Conservation (phyloP, 2,888 invertebrate genomes). For the Candidula unifasciata region DNA sequence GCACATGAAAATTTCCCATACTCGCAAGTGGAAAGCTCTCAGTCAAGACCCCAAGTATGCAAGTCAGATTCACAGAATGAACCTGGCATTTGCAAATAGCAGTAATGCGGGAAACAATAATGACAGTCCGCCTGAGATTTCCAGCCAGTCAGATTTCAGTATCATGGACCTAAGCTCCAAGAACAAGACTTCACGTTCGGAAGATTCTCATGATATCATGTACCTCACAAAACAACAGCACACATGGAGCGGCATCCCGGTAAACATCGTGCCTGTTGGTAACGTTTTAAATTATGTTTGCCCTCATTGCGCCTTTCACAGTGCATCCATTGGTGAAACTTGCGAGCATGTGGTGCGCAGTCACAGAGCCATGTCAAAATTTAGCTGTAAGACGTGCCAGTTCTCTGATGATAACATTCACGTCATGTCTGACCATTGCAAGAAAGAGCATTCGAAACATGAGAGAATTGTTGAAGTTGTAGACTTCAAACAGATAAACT, state of each 20-base stretch:
- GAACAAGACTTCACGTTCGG: background rate
- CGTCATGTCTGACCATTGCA: conserved; percentile 49
- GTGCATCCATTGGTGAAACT: conserved; percentile 49
- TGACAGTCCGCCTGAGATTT: conserved; percentile 41
- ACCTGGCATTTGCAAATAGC: conserved; percentile 31
- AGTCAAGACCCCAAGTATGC: conserved; percentile 52
- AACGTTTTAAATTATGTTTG: conserved; percentile 48
- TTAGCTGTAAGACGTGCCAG: conserved; percentile 66
- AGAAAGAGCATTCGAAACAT: conserved; percentile 32
- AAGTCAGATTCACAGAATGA: conserved; percentile 43
- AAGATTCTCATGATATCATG: conserved; percentile 34
- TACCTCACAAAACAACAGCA: conserved; percentile 45
- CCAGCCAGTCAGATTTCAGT: background rate
- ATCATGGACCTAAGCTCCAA: conserved; percentile 48
- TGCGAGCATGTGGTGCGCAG: conserved; percentile 47
- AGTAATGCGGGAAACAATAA: conserved; percentile 42
- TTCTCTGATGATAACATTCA: conserved; percentile 62
- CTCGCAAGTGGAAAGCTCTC: conserved; percentile 61
- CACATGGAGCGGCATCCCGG: conserved; percentile 49
- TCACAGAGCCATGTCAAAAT: conserved; percentile 66
- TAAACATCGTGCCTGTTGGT: conserved; percentile 44
- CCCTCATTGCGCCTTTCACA: conserved; percentile 45
- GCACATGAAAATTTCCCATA: conserved; percentile 73
- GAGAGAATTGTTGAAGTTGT: conserved; percentile 47
- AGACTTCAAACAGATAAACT: conserved; percentile 44